Evolutionary conservation across 2,888 invertebrate genomes (phyloP).

Genomic region (Thyatira batis): DNA sequence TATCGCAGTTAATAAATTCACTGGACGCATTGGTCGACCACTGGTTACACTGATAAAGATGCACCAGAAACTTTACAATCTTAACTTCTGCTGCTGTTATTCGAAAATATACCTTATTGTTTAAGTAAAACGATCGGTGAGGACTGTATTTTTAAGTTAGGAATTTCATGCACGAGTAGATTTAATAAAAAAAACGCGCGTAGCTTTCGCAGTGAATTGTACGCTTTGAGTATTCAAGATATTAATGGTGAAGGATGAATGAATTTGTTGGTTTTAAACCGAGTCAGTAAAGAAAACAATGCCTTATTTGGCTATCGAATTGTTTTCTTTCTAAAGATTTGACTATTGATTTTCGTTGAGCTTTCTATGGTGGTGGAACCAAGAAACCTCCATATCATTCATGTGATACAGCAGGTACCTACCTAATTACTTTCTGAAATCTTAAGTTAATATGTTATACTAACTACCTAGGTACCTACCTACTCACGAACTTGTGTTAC

Average conservation of each 20-base stretch:
- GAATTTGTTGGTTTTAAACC: conserved; percentile 28
- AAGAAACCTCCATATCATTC: too few species aligned
- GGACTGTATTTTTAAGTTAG: conserved; percentile 19
- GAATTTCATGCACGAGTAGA: conserved; percentile 38
- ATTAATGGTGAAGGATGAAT: conserved; percentile 45
- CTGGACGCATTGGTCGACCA: conserved; percentile 64
- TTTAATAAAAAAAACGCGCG: conserved; percentile 40
- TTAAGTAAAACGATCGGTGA: conserved; percentile 13
- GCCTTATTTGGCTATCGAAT: neutral
- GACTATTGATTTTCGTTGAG: too few species aligned
- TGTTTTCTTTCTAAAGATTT: neutral
- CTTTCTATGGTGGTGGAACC: too few species aligned
- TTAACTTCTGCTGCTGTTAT: conserved; percentile 3
- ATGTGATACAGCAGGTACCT: too few species aligned
- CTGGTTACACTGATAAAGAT: conserved; percentile 74
- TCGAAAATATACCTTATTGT: conserved; percentile 28
- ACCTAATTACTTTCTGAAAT: too few species aligned
- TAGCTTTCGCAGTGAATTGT: conserved; percentile 46
- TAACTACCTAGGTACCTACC: too few species aligned
- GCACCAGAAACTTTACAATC: conserved; percentile 48
- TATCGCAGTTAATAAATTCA: conserved; percentile 82
- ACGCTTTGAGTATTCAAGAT: conserved; percentile 49
- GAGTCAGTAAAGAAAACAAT: conserved; percentile 6
- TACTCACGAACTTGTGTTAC: too few species aligned
- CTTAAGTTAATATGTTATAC: too few species aligned